Percentiles rank a stretch among this genome's conserved stretches.
Evolutionary conservation across 2,797 vertebrate genomes (phyloP).

Genomic region (Thamnophis elegans): DNA sequence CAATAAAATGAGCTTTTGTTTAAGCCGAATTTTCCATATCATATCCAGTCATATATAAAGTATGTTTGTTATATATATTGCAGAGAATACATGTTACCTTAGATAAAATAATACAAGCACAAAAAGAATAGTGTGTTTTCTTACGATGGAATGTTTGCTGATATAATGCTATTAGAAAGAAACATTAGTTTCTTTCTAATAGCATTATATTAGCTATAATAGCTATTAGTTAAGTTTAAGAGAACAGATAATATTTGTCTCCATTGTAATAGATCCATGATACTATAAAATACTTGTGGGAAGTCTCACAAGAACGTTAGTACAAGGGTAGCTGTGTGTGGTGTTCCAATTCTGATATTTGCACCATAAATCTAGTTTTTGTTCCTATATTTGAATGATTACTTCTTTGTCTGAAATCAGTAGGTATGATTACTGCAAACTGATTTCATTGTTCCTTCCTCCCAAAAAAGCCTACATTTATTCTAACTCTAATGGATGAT

Average conservation of each 20-base stretch:
- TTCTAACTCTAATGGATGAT: neutral
- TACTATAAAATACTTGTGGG: neutral
- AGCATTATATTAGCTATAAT: too few relatives aligned
- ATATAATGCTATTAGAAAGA: neutral
- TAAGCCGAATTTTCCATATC: neutral
- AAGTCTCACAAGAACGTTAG: neutral
- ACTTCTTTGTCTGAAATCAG: neutral
- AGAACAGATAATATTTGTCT: neutral
- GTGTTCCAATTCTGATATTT: neutral
- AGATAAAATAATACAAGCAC: neutral
- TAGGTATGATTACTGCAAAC: too few relatives aligned
- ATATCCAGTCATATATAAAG: neutral
- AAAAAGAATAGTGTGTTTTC: neutral
- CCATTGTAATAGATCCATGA: neutral
- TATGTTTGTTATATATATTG: neutral
- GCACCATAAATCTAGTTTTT: neutral
- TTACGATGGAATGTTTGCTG: neutral
- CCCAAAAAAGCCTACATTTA: neutral
- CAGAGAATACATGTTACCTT: neutral
- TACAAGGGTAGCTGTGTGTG: neutral
- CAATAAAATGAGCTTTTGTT: neutral
- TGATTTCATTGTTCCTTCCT: neutral
- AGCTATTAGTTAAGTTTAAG: neutral
- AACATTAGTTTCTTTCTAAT: too few relatives aligned
- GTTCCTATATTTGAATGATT: neutral